Evolutionary conservation across 53 echinoderm and acorn worm species (phyloP), one percentile per base, ranked within the genome.

Genomic region (Crossaster papposus): DNA sequence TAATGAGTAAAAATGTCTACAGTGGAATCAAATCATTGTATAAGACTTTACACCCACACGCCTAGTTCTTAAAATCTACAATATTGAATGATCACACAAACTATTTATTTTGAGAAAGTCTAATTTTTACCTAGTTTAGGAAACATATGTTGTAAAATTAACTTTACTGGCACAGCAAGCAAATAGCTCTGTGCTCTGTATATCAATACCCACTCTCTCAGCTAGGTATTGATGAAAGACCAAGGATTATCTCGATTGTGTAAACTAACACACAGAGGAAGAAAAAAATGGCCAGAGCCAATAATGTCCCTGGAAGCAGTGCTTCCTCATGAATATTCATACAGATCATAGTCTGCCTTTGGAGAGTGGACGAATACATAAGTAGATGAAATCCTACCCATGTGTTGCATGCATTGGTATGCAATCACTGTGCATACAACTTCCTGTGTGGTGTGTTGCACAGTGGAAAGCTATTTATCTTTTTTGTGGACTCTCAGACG

Each of bases 311-410:
- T 78, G 71, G 71, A 70, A 71, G 72, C 72, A 36, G 3, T n/a
- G 53, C 36, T 50, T 14, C 35, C 50, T 72, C 71, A 72, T 84
- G 84, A 84, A 84, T 84, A 84, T 84, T 84, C 71, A 84, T 44
- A 34, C 30, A 18, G 81, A 81, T 81, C 81, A 81, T 54, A 81
- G 64, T 84, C 52, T 84, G 73, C 54, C 52, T 50, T 79, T 53
- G 50, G 73, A 72, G 28, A 71, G 71, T 70, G 51, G 52, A 64
- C 44, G 44, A 44, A 44, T 44, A 44, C 6, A 5, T 44, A 44
- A 44, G 44, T 20, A 23, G 62, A 62, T 62, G 62, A 62, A 62
- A 62, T 62, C 13, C 62, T 62, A 62, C 62, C 62, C 62, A 52
- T 79, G 79, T 79, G 62, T 79, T 81, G 44, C 44, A 44, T 81